Percentiles rank a stretch among this genome's conserved stretches.
Evolutionary conservation across 2,113 vertebrate genomes (phyloP).

Genomic region (Shinisaurus crocodilurus): DNA sequence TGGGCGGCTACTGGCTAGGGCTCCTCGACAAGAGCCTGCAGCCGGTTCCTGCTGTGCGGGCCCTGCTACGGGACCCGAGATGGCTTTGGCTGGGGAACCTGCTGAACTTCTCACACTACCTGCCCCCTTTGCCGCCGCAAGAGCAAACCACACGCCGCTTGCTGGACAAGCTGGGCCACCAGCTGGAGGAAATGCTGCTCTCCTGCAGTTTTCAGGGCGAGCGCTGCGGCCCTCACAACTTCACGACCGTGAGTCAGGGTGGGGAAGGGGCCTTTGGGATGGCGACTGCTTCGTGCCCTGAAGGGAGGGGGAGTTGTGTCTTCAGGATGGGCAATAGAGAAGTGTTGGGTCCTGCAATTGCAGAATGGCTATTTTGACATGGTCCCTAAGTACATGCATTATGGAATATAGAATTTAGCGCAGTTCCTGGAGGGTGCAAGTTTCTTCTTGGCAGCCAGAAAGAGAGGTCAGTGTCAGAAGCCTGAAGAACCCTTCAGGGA

Average conservation of each 20-base stretch:
- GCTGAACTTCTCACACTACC: constrained; percentile 84
- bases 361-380: neutral
- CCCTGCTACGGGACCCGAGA: constrained; percentile 73
- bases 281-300: neutral
- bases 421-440: neutral
- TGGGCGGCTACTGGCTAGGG: constrained; percentile 82
- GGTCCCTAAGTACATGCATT: neutral
- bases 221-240: constrained; percentile 82
- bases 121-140: constrained; percentile 69
- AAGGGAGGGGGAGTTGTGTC: no score
- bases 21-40: constrained; percentile 80
- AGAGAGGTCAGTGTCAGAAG: neutral
- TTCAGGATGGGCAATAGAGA: neutral
- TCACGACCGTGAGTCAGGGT: constrained; percentile 83
- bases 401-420: neutral
- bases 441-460: neutral
- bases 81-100: constrained; percentile 81
- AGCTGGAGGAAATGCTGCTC: constrained; percentile 86
- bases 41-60: constrained; percentile 72
- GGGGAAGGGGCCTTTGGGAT: neutral
- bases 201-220: constrained; percentile 83
- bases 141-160: constrained; percentile 72
- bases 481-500: neutral
- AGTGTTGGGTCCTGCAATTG: neutral
- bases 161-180: constrained; percentile 83